Conservation (phyloP, 2,888 invertebrate genomes). For the Acanthosepion pharaonis region DNA sequence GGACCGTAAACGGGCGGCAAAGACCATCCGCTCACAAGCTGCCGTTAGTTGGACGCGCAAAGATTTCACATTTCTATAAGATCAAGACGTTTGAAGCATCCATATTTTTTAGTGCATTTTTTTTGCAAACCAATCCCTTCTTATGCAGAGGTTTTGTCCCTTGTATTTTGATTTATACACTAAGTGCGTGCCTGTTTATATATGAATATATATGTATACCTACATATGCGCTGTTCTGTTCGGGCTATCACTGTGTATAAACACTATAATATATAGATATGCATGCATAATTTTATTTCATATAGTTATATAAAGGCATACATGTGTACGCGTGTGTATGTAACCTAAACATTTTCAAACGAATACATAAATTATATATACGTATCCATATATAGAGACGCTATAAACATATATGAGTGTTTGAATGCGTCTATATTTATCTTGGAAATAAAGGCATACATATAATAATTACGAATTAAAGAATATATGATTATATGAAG, state of each 20-base stretch:
- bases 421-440: neutral
- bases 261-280: neutral
- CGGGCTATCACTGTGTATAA: neutral
- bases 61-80: neutral
- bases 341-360: neutral
- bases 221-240: too few relatives aligned
- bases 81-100: conserved; percentile 18
- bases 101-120: neutral
- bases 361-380: neutral
- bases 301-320: neutral
- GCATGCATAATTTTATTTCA: neutral
- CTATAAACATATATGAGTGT: neutral
- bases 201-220: neutral
- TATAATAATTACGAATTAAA: neutral
- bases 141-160: neutral
- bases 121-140: neutral
- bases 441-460: neutral
- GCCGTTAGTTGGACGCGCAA: neutral
- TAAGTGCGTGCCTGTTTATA: neutral
- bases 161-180: neutral
- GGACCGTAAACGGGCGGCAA: neutral
- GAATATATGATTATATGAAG: too few relatives aligned
- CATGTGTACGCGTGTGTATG: neutral
- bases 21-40: neutral
- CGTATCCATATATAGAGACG: neutral